Evolutionary conservation across 2,888 invertebrate species (phyloP), one percentile per base, ranked within the genome.

Genomic region (Ctenicera cuprea): DNA sequence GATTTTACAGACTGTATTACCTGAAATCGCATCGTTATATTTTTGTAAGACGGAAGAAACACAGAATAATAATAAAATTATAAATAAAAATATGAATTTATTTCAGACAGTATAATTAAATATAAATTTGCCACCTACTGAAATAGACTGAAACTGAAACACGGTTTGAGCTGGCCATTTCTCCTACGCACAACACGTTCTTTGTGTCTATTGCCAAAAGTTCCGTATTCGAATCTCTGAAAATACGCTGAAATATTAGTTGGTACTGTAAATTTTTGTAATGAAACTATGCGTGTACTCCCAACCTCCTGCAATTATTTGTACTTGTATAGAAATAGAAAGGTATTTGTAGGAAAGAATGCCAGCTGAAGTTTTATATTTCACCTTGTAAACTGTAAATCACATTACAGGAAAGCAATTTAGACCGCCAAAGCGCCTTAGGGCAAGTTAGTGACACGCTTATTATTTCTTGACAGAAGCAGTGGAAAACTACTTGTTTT

Each of bases 171-270:
- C n/a, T 57, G 33, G 20, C 4, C 9, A 50, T 5, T n/a, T 26
- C 54, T 66, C 66, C 66, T 54, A 43, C 43, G 62, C 65, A 33
- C 43, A 41, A 43, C 54, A 38, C 54, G 65, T 52, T 66, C 54
- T 66, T 66, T 54, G 66, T 66, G 37, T 66, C 38, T 54, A 30
- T 30, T 66, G 66, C 66, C 66, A 66, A 66, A 66, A 66, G 52
- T 66, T 54, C 38, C 54, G 52, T 50, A 18, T 64, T 50, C 3
- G 41, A 41, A 41, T 5, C 18, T 22, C 50, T 50, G 50, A 50
- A 50, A 50, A 45, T 45, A 45, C 16, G 45, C 9, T 16, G 33
- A 26, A 26, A 5, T 26, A 26, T 26, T 26, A 26, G 26, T 26
- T 2, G 26, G 26, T 26, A 26, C 26, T 26, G 26, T 26, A 43